Conservation (phyloP, 2,797 vertebrate genomes). For the Sebastes hopkinsi region DNA sequence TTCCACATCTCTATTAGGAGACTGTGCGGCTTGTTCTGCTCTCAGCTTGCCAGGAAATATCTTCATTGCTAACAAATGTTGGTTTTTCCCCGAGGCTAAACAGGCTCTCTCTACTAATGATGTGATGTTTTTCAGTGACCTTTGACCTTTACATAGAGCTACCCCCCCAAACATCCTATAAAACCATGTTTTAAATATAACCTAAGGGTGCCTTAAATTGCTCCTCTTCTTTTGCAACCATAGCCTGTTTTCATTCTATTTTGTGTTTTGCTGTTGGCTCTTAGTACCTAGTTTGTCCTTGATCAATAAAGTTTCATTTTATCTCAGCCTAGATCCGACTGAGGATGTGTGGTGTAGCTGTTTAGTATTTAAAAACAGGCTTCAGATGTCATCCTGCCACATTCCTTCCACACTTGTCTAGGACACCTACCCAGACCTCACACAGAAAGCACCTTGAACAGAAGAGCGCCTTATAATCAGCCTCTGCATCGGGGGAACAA, state of each 20-base stretch:
- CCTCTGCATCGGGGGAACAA: constrained; percentile 34
- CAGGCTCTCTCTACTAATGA: constrained; percentile 26
- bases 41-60: constrained; percentile 42
- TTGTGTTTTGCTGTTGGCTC: not conserved
- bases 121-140: constrained; percentile 32
- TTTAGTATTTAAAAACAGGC: constrained; percentile 24
- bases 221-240: accelerated
- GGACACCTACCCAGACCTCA: constrained; percentile 54
- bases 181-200: not conserved
- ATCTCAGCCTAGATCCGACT: not conserved
- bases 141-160: constrained; percentile 17
- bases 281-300: not conserved
- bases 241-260: not conserved
- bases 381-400: constrained; percentile 38
- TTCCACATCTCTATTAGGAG: not conserved
- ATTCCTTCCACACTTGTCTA: constrained; percentile 59
- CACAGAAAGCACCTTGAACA: constrained; percentile 49
- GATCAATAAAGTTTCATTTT: not conserved
- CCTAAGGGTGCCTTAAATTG: not conserved
- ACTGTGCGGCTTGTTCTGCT: not conserved
- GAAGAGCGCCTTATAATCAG: constrained; percentile 64
- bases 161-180: not conserved
- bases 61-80: constrained; percentile 34
- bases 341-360: constrained; percentile 1
- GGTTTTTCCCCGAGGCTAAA: constrained; percentile 32